Conservation (phyloP, 2,797 vertebrate species). For the Tenualosa thibaudeaui region DNA sequence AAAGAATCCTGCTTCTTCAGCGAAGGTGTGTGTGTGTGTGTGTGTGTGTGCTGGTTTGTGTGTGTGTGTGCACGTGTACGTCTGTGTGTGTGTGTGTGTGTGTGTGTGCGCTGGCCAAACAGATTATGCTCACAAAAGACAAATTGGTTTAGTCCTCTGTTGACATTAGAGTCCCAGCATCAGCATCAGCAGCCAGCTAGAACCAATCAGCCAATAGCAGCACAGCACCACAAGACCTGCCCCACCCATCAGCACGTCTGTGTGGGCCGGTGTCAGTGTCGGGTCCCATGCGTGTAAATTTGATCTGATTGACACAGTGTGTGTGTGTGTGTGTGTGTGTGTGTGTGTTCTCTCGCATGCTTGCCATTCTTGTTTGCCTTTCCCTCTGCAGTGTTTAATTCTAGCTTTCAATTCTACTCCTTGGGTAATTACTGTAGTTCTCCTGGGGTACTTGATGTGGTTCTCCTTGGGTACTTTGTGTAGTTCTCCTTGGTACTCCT, state of each 20-base stretch:
- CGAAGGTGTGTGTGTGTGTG: constrained; percentile 29
- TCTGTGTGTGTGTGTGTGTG: background rate
- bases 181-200: constrained; percentile 6
- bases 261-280: background rate
- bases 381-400: too few relatives aligned
- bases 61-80: background rate
- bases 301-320: background rate
- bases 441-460: too few relatives aligned
- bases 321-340: constrained; percentile 28
- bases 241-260: background rate
- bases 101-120: constrained; percentile 54
- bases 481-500: too few relatives aligned
- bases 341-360: background rate
- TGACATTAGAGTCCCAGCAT: constrained; percentile 44
- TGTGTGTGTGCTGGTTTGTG: background rate
- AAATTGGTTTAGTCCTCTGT: constrained; percentile 57
- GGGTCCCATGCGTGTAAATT: too few relatives aligned
- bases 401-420: too few relatives aligned
- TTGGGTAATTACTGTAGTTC: too few relatives aligned
- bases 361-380: too few relatives aligned
- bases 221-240: background rate
- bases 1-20: constrained; percentile 56
- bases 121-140: constrained; percentile 55
- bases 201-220: constrained; percentile 37
- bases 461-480: too few relatives aligned